These are phyloP conservation scores for Lasioglossum villosulum DNA, from an alignment of 2,888 invertebrate species.

Conservation along the genomic window DNA sequence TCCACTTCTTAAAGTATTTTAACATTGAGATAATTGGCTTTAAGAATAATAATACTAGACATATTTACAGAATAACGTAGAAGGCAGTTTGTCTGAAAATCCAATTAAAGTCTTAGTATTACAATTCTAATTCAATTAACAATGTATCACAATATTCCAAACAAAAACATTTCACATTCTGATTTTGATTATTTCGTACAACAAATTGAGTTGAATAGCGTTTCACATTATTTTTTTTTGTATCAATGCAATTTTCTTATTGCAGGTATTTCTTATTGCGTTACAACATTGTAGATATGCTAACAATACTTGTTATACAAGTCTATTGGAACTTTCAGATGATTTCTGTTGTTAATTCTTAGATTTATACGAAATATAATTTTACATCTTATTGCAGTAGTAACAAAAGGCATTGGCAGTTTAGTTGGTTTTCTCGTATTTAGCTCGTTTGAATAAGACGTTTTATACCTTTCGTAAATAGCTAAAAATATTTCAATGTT, in stretches of 20 bases:
- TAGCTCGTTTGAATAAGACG: slow-evolving; percentile 22
- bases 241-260: slow-evolving; percentile 18
- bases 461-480: slow-evolving; percentile 24
- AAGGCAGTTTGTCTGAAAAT: slow-evolving; percentile 73
- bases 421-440: slow-evolving; percentile 22
- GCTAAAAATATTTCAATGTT: background rate
- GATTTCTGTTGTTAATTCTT: slow-evolving; percentile 27
- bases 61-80: slow-evolving; percentile 77
- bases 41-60: slow-evolving; percentile 81
- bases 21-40: slow-evolving; percentile 70
- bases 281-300: slow-evolving; percentile 29
- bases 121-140: slow-evolving; percentile 36
- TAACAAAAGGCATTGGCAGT: slow-evolving; percentile 41
- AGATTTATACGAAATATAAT: slow-evolving; percentile 42
- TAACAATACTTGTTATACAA: slow-evolving; percentile 23
- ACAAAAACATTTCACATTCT: slow-evolving; percentile 13
- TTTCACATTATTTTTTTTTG: background rate
- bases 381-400: slow-evolving; percentile 40
- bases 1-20: slow-evolving; percentile 72
- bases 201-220: slow-evolving; percentile 3
- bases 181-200: slow-evolving; percentile 15
- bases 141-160: slow-evolving; percentile 28
- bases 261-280: slow-evolving; percentile 1
- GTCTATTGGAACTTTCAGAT: slow-evolving; percentile 27
- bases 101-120: slow-evolving; percentile 44